Evolutionary conservation across 2,113 vertebrate species (phyloP).

Genomic region (Hippocampus abdominalis): DNA sequence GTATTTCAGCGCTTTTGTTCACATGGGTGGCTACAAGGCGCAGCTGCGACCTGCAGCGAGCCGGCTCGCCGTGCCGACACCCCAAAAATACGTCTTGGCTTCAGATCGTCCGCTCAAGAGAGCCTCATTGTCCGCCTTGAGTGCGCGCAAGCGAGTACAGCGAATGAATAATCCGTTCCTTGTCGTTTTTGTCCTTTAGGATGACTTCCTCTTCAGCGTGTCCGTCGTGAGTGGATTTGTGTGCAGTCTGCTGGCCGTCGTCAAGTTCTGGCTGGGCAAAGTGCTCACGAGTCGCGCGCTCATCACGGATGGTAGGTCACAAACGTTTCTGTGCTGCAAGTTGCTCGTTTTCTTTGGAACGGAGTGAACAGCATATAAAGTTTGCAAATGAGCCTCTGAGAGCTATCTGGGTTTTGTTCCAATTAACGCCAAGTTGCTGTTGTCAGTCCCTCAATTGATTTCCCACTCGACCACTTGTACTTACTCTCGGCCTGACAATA

Average conservation of each 20-base stretch:
- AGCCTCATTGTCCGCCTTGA: too few species aligned
- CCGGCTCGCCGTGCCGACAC: too few species aligned
- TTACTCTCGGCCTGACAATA: conserved; percentile 52
- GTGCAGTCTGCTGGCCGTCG: conserved; percentile 84
- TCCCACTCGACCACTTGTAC: conserved; percentile 47
- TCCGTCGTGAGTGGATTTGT: conserved; percentile 92
- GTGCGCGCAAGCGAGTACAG: too few species aligned
- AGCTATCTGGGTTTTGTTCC: conserved; percentile 6
- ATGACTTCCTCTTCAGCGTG: conserved; percentile 93
- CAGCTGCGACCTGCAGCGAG: too few species aligned
- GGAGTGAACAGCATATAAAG: neutral
- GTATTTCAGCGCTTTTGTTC: too few species aligned
- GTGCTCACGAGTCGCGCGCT: conserved; percentile 94
- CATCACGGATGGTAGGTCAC: conserved; percentile 87
- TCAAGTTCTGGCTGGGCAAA: conserved; percentile 94
- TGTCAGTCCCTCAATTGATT: conserved; percentile 53
- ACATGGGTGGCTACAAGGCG: too few species aligned
- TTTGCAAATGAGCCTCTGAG: too few species aligned
- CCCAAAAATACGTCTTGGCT: too few species aligned
- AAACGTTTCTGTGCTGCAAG: neutral
- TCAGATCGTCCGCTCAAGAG: too few species aligned
- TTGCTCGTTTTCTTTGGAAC: neutral
- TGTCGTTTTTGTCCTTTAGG: conserved; percentile 67
- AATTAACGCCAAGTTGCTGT: conserved; percentile 61
- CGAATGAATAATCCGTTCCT: neutral